phyloP scores from a whole-genome alignment of 2,888 invertebrate species.

The Sphecodes monilicornis region DNA sequence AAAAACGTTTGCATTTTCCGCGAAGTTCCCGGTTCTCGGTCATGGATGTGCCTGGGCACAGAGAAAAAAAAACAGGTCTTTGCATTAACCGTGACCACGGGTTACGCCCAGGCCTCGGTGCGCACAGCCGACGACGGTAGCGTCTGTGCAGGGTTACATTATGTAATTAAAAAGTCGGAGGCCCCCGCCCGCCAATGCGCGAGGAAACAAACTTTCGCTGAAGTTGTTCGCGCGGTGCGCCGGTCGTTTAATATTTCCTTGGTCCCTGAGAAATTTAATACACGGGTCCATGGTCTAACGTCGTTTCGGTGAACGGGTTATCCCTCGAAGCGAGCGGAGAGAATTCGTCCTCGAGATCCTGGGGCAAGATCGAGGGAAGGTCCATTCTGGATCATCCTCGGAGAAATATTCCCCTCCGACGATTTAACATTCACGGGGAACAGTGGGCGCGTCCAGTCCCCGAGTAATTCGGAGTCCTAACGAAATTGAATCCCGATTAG shows the following conservation, averaged over 20 bases:
- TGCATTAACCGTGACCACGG: slow-evolving; percentile 43
- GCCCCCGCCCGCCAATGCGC: slow-evolving; percentile 18
- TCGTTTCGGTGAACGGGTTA: not conserved
- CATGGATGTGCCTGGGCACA: not conserved
- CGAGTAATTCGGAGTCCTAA: slow-evolving; percentile 7
- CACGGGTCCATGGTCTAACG: slow-evolving; percentile 9
- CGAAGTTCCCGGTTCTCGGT: not conserved
- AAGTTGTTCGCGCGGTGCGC: not conserved
- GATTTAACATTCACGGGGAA: not conserved
- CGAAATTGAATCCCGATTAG: slow-evolving; percentile 44
- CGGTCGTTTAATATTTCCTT: slow-evolving; percentile 31
- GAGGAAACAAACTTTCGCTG: slow-evolving; percentile 35
- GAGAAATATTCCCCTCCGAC: not conserved
- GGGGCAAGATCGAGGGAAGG: not conserved
- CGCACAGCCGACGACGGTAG: not conserved
- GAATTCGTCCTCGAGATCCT: not conserved
- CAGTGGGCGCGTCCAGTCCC: not conserved
- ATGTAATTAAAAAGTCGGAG: slow-evolving; percentile 55
- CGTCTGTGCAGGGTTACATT: slow-evolving; percentile 30
- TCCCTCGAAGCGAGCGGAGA: not conserved
- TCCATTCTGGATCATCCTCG: not conserved
- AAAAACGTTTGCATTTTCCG: slow-evolving; percentile 29
- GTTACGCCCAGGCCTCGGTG: not conserved
- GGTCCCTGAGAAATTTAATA: slow-evolving; percentile 26
- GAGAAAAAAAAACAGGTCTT: slow-evolving; percentile 28